These are phyloP conservation scores for Drosophila atripex DNA, from an alignment of 2,888 invertebrate species.

Conservation along the genomic window DNA sequence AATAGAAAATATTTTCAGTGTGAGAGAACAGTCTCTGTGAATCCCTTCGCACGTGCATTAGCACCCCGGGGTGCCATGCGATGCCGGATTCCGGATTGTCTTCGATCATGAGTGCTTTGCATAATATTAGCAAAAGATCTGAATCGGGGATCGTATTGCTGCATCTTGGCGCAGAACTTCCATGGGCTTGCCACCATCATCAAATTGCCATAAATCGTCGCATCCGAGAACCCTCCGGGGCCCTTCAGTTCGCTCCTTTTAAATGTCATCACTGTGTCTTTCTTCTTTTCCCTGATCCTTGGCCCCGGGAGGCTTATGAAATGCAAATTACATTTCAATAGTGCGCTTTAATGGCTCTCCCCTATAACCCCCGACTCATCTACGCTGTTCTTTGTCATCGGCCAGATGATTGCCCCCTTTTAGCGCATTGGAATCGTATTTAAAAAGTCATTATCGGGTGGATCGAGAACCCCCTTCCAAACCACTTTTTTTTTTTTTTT, in stretches of 20 bases:
- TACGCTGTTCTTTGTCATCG: constrained; percentile 50
- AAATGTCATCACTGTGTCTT: constrained; percentile 58
- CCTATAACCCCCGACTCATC: constrained; percentile 8
- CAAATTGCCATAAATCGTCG: constrained; percentile 78
- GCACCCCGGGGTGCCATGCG: constrained; percentile 46
- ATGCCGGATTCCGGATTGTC: constrained; percentile 53
- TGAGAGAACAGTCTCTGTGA: constrained; percentile 55
- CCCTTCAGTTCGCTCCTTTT: constrained; percentile 35
- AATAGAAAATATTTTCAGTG: constrained; percentile 3
- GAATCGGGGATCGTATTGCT: constrained; percentile 61
- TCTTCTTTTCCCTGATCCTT: constrained; percentile 27
- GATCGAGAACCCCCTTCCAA: constrained; percentile 25
- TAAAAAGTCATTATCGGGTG: constrained; percentile 74
- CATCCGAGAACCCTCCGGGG: constrained; percentile 41
- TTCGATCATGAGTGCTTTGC: constrained; percentile 70
- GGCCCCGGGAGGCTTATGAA: constrained; percentile 59
- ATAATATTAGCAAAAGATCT: constrained; percentile 56
- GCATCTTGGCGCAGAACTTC: constrained; percentile 27
- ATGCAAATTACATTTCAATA: constrained; percentile 79
- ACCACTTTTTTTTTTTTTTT: constrained; percentile 20
- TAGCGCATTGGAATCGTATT: constrained; percentile 73
- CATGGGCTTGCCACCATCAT: constrained; percentile 61
- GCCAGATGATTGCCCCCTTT: constrained; percentile 63
- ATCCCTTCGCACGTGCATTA: constrained; percentile 64
- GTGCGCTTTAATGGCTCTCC: constrained; percentile 36